Conservation (phyloP, 2,888 invertebrate species). For the Cabera pusaria region DNA sequence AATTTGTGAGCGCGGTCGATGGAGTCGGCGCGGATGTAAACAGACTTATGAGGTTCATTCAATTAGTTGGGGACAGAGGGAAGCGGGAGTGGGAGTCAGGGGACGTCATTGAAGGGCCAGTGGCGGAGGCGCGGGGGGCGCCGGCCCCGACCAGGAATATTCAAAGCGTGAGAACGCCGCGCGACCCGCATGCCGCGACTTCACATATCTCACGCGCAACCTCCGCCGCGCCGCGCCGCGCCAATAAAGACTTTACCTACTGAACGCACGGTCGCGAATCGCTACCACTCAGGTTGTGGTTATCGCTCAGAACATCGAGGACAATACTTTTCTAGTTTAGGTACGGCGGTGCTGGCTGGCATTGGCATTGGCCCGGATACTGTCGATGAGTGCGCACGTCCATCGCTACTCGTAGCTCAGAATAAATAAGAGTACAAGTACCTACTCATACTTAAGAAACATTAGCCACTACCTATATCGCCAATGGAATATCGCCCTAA, state of each 20-base stretch:
- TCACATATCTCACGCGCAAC: slow-evolving; percentile 83
- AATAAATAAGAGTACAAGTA: too few relatives aligned
- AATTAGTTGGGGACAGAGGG: slow-evolving; percentile 62
- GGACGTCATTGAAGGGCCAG: slow-evolving; percentile 76
- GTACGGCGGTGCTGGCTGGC: slow-evolving; percentile 71
- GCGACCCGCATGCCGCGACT: slow-evolving; percentile 83
- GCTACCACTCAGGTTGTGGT: slow-evolving; percentile 48
- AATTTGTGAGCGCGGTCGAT: slow-evolving; percentile 37
- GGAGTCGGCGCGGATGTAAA: slow-evolving; percentile 60
- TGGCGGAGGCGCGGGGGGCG: slow-evolving; percentile 45
- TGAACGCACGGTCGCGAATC: slow-evolving; percentile 53
- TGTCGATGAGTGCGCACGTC: slow-evolving; percentile 75
- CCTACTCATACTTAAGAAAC: slow-evolving; percentile 31
- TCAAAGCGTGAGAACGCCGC: slow-evolving; percentile 82
- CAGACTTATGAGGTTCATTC: slow-evolving; percentile 71
- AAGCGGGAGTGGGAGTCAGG: slow-evolving; percentile 72
- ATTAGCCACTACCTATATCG: slow-evolving; percentile 24
- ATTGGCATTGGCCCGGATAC: slow-evolving; percentile 83
- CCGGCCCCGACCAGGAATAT: slow-evolving; percentile 76
- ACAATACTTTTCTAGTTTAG: slow-evolving; percentile 83
- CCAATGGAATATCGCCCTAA: slow-evolving; percentile 27
- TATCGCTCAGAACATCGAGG: slow-evolving; percentile 81
- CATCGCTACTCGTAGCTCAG: too few relatives aligned
- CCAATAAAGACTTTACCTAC: slow-evolving; percentile 53
- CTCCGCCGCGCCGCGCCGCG: slow-evolving; percentile 47